phyloP scores from a whole-genome alignment of 1,140 invertebrate species.

The Prorops nasuta region DNA sequence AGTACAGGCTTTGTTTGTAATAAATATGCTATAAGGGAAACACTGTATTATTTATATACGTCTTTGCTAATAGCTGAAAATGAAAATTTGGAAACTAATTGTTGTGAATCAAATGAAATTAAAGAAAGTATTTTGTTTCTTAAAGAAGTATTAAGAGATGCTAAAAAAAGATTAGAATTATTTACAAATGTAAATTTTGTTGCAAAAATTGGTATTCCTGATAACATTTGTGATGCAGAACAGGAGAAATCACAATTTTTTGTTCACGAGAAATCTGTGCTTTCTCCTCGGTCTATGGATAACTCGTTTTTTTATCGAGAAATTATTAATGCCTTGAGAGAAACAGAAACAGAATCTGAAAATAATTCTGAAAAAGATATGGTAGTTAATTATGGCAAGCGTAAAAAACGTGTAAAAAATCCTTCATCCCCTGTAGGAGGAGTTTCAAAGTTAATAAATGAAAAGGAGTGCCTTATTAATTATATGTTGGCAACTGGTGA shows the following conservation, averaged over 20 bases:
- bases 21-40: constrained; percentile 37
- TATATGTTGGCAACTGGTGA: constrained; percentile 42
- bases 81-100: background rate
- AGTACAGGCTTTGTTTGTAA: constrained; percentile 39
- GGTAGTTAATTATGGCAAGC: constrained; percentile 15
- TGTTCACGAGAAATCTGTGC: constrained; percentile 21
- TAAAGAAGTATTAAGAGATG: constrained; percentile 27
- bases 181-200: constrained; percentile 33
- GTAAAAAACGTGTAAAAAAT: constrained; percentile 23
- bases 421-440: background rate
- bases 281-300: constrained; percentile 13
- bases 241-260: background rate
- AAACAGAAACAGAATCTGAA: constrained; percentile 31
- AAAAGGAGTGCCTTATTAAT: constrained; percentile 35
- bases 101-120: constrained; percentile 24
- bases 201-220: constrained; percentile 15
- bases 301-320: constrained; percentile 34
- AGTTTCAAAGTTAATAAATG: constrained; percentile 5
- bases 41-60: constrained; percentile 29
- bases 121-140: constrained; percentile 23
- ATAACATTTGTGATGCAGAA: background rate
- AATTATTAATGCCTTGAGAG: constrained; percentile 27
- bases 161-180: constrained; percentile 40
- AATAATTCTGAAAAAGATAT: constrained; percentile 35
- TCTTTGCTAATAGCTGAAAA: constrained; percentile 19